Evolutionary conservation across 1,140 invertebrate species (phyloP).

Genomic region (Diorhabda carinulata): DNA sequence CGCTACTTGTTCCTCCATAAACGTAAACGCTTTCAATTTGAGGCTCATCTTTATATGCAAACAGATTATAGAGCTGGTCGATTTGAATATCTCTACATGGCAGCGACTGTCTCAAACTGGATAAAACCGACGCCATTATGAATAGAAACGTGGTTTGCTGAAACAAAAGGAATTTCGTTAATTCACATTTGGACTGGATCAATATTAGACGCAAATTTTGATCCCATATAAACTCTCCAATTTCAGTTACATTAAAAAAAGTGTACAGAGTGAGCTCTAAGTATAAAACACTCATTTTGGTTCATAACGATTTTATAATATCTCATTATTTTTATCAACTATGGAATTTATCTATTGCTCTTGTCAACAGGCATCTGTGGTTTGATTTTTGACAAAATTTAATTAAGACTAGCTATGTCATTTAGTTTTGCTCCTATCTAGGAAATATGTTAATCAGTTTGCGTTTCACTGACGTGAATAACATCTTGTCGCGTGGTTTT

Average conservation of each 20-base stretch:
- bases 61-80: conserved; percentile 55
- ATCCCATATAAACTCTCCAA: neutral
- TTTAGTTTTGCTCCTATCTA: too few relatives aligned
- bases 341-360: too few relatives aligned
- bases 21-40: conserved; percentile 66
- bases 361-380: too few relatives aligned
- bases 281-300: too few relatives aligned
- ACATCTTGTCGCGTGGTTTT: too few relatives aligned
- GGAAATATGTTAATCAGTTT: too few relatives aligned
- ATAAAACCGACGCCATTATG: conserved; percentile 8
- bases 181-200: neutral
- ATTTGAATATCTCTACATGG: conserved; percentile 60
- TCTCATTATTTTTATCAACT: too few relatives aligned
- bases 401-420: too few relatives aligned
- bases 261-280: too few relatives aligned
- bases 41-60: conserved; percentile 56
- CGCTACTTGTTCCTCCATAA: conserved; percentile 74
- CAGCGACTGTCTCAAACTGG: conserved; percentile 39
- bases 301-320: too few relatives aligned
- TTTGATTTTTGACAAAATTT: too few relatives aligned
- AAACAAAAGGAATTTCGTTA: conserved; percentile 10
- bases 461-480: too few relatives aligned
- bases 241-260: neutral
- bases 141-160: neutral
- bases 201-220: neutral